phyloP scores from a whole-genome alignment of 1,140 invertebrate species.

The Pogonus chalceus region DNA sequence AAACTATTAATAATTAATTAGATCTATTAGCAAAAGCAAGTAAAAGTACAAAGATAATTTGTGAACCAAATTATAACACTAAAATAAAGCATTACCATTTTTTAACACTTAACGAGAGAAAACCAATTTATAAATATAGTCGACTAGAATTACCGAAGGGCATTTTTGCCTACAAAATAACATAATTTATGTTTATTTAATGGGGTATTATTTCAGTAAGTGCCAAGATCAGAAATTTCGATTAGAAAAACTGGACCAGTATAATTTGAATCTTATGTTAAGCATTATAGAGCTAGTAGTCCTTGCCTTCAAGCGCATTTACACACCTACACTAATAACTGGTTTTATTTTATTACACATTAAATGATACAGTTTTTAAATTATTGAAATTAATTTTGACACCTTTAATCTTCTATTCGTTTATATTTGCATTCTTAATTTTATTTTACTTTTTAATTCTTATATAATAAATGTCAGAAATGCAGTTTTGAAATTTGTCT shows the following conservation, averaged over 20 bases:
- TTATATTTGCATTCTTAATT: no score
- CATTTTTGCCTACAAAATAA: neutral
- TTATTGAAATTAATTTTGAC: no score
- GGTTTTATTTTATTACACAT: no score
- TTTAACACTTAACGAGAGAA: conserved; percentile 1
- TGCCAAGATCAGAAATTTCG: neutral
- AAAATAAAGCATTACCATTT: neutral
- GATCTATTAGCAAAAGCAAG: neutral
- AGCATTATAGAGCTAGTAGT: neutral
- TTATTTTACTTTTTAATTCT: no score
- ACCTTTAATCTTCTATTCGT: no score
- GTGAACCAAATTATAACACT: neutral
- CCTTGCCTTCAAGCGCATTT: neutral
- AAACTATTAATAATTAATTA: neutral
- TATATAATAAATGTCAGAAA: neutral
- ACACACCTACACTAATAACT: neutral
- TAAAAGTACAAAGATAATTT: neutral
- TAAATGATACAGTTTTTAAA: no score
- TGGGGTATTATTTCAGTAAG: neutral
- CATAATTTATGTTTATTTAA: conserved; percentile 1
- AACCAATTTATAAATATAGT: conserved; percentile 3
- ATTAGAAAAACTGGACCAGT: neutral
- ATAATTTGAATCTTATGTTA: neutral
- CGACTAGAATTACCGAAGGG: neutral
- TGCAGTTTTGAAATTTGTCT: neutral